A percentile compares a stretch with the other conserved stretches of the same genome.
Conservation (phyloP, 2,888 invertebrate genomes). For the Hyposoter dolosus region DNA sequence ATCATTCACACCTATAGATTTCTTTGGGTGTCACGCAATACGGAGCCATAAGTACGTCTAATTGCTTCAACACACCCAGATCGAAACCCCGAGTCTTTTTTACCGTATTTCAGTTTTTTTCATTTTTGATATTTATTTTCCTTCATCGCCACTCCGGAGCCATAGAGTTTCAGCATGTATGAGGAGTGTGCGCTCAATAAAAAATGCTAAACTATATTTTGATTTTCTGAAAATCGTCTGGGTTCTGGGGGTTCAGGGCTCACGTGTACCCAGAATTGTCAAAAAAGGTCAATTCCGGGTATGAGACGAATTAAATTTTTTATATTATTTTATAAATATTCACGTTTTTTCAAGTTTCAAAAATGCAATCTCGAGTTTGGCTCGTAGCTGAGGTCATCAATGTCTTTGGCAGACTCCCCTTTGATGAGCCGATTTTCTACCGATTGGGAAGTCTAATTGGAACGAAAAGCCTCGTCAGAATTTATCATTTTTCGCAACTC, state of each 20-base stretch:
- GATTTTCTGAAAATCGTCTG: conserved; percentile 5
- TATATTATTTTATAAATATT: too few species aligned
- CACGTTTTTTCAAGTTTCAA: too few species aligned
- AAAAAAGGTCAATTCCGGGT: too few species aligned
- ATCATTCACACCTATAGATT: conserved; percentile 64
- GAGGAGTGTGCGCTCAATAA: conserved; percentile 21
- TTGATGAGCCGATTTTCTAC: neutral
- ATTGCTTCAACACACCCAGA: conserved; percentile 57
- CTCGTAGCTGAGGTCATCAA: too few species aligned
- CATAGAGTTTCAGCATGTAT: conserved; percentile 22
- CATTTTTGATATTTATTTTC: neutral
- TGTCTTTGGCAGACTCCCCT: neutral
- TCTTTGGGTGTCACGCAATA: conserved; percentile 55
- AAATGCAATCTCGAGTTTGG: too few species aligned
- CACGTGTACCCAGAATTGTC: too few species aligned
- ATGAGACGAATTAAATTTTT: too few species aligned
- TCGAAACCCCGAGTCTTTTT: conserved; percentile 6
- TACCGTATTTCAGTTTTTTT: neutral
- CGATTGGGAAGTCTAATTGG: neutral
- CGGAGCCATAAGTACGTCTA: conserved; percentile 37
- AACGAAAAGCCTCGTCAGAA: neutral
- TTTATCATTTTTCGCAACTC: neutral
- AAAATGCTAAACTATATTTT: conserved; percentile 11
- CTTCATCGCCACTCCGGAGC: conserved; percentile 47
- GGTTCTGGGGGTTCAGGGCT: neutral